These are phyloP conservation scores for Prionailurus bengalensis DNA, from an alignment of 2,113 vertebrate genomes.

Conservation along the genomic window DNA sequence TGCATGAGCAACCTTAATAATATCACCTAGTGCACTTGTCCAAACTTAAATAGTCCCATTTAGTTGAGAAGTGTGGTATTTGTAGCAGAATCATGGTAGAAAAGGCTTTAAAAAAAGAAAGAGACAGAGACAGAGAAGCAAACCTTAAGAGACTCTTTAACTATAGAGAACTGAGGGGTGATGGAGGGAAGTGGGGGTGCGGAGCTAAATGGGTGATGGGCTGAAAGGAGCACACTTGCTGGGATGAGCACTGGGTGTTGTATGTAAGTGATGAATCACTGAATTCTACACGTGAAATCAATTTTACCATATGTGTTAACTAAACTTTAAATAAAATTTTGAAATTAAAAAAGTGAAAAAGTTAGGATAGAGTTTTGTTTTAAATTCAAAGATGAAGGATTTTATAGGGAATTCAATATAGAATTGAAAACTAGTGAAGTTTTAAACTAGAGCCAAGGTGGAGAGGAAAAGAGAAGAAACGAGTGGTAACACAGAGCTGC, in stretches of 20 bases:
- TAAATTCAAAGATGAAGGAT: not conserved
- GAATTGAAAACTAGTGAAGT: not conserved
- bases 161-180: too few species aligned
- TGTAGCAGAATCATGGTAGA: not conserved
- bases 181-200: too few species aligned
- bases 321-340: too few species aligned
- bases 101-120: not conserved
- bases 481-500: not conserved
- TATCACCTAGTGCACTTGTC: not conserved
- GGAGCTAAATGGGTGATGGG: too few species aligned
- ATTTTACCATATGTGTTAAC: too few species aligned
- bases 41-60: not conserved
- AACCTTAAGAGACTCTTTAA: too few species aligned
- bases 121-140: too few species aligned
- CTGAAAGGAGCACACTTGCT: too few species aligned
- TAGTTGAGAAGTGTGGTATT: not conserved
- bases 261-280: too few species aligned
- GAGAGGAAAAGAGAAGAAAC: not conserved
- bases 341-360: not conserved
- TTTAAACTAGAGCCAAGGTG: not conserved
- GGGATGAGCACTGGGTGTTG: too few species aligned
- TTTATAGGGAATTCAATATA: not conserved
- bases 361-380: not conserved
- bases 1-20: not conserved
- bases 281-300: too few species aligned